Evolutionary conservation across 1,140 invertebrate genomes (phyloP).

Genomic region (Venustaconcha ellipsiformis): DNA sequence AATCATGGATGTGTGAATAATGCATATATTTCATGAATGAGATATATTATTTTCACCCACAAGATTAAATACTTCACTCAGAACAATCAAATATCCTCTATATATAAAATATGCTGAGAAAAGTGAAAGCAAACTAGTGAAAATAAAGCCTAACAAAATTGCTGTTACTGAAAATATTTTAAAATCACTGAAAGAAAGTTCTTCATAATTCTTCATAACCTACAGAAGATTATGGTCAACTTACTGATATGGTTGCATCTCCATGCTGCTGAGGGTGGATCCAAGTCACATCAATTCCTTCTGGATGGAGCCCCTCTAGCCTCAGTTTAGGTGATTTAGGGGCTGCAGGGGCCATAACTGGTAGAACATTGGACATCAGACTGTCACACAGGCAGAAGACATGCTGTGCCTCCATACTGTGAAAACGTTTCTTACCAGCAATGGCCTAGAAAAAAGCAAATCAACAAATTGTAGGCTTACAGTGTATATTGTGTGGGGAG

Average conservation of each 20-base stretch:
- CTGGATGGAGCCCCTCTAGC: constrained; percentile 62
- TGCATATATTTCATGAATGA: no score
- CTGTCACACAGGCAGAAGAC: constrained; percentile 63
- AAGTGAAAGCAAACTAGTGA: not conserved
- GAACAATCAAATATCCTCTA: not conserved
- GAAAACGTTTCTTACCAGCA: constrained; percentile 51
- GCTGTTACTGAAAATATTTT: no score
- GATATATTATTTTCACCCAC: not conserved
- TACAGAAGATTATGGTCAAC: constrained; percentile 20
- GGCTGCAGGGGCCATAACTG: constrained; percentile 62
- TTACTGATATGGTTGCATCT: constrained; percentile 66
- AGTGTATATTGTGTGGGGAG: no score
- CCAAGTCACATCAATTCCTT: constrained; percentile 68
- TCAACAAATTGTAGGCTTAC: not conserved
- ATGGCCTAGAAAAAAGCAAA: constrained; percentile 46
- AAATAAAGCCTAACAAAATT: not conserved
- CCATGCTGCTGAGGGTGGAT: constrained; percentile 65
- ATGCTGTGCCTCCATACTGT: constrained; percentile 54
- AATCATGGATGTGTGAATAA: no score
- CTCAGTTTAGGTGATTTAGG: constrained; percentile 65
- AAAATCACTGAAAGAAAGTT: not conserved
- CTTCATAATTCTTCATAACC: not conserved
- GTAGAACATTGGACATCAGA: constrained; percentile 62
- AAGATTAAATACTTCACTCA: not conserved
- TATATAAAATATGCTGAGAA: not conserved